phyloP scores from a whole-genome alignment of 2,113 vertebrate species.

The Bubo blakistoni region DNA sequence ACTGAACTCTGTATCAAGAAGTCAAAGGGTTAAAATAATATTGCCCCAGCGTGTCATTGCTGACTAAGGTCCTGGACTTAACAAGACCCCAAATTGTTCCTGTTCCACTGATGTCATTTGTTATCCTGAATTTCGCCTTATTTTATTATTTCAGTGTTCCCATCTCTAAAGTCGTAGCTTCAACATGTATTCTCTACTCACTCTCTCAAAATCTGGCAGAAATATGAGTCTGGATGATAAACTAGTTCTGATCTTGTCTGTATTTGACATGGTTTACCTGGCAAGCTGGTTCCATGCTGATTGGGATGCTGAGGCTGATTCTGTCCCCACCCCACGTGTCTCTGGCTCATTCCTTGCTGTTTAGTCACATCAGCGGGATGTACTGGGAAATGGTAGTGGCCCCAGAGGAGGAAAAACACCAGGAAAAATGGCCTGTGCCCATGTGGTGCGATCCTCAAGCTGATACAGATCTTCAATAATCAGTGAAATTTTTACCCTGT shows the following conservation, averaged over 20 bases:
- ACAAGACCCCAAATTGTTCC: slow-evolving; percentile 17
- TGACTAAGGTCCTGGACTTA: slow-evolving; percentile 28
- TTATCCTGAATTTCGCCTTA: neutral
- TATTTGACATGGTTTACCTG: neutral
- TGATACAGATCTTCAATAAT: neutral
- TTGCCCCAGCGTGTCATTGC: neutral
- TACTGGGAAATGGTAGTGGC: neutral
- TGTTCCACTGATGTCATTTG: slow-evolving; percentile 31
- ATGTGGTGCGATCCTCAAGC: neutral
- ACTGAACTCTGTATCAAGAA: neutral
- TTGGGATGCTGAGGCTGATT: neutral
- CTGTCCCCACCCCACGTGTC: neutral
- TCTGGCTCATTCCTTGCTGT: neutral
- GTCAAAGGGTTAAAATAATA: slow-evolving; percentile 55
- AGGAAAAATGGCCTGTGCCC: neutral
- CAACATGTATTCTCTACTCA: neutral
- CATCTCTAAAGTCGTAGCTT: neutral
- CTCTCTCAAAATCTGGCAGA: neutral
- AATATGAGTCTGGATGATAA: neutral
- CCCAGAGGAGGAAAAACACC: neutral
- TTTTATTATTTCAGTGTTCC: neutral
- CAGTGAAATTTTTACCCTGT: neutral
- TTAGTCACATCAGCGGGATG: neutral
- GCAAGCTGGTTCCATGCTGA: neutral
- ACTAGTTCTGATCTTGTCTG: neutral